Conservation (phyloP, 2,797 vertebrate genomes). For the Squalus acanthias region DNA sequence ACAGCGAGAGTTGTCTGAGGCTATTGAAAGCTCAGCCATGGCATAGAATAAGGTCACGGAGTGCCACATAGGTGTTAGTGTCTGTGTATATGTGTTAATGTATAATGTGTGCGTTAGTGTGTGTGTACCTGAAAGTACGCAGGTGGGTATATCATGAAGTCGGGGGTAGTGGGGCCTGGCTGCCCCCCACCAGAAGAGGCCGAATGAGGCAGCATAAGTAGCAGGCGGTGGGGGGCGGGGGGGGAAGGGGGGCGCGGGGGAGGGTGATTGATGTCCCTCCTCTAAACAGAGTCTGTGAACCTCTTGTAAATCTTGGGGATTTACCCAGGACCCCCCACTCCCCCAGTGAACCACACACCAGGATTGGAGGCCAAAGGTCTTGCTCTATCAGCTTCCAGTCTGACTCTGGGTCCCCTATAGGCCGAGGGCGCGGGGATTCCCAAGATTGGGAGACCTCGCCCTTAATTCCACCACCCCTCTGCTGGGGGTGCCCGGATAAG, state of each 20-base stretch:
- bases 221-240: too few relatives aligned
- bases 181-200: background rate
- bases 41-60: background rate
- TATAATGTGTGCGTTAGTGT: background rate
- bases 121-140: background rate
- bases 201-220: background rate
- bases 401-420: background rate
- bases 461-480: background rate
- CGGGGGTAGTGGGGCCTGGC: background rate
- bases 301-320: background rate
- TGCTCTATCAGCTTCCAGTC: background rate
- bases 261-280: background rate
- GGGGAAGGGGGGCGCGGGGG: too few relatives aligned
- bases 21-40: background rate
- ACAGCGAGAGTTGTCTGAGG: background rate
- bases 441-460: background rate
- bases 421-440: background rate
- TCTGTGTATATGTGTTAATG: background rate
- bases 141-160: background rate
- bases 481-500: background rate
- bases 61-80: background rate
- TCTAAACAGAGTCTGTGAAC: background rate
- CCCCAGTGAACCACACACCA: background rate
- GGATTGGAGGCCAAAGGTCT: background rate
- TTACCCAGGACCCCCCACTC: background rate